Evolutionary conservation across 2,888 invertebrate genomes (phyloP), one percentile per base, ranked within the genome.

Genomic region (Sarcophaga caerulescens): DNA sequence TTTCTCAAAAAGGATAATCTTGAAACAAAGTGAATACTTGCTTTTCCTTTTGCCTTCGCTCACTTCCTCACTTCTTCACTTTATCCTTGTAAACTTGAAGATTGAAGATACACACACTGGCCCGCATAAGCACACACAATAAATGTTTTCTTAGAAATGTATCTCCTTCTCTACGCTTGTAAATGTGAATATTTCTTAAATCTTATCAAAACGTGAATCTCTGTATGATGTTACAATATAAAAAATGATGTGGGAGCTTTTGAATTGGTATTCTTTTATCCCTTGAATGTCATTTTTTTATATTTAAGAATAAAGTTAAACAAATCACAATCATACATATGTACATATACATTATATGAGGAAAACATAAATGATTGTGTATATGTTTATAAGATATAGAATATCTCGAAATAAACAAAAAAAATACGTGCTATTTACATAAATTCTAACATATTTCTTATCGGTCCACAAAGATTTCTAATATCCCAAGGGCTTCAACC

Each of bases 1-100:
- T 85, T 80, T 86, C 70, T 84, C 81, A 84, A 69, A 78, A 77
- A 75, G 84, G 86, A 86, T 86, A 77, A 84, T 68, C 86, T 84
- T 44, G 52, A 62, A 63, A 59, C 69, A 74, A 75, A 84, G 69
- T 84, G 66, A 84, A 68, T 83, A 68, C 45, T 66, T 83, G 74
- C 47, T 63, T 73, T 62, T 19, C 71, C 35, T 25, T 45, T 62
- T 19, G 0, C 6, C 1, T 21, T 35, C 57, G 63, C 10, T 44
- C 25, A 65, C 63, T 23, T 14, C 59, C 35, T 35, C 25, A 23
- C 23, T 23, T 23, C 11, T 11, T 47, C 14, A 12, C 52, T 52
- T 23, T 57, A 65, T 75, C 75, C 47, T 65, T 78, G 63, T 74
- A 17, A 73, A 73, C n/a, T 60, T 62, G 68, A 65, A 65, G 17